Evolutionary conservation across 2,888 invertebrate species (phyloP).

Genomic region (Leptogaster cylindrica): DNA sequence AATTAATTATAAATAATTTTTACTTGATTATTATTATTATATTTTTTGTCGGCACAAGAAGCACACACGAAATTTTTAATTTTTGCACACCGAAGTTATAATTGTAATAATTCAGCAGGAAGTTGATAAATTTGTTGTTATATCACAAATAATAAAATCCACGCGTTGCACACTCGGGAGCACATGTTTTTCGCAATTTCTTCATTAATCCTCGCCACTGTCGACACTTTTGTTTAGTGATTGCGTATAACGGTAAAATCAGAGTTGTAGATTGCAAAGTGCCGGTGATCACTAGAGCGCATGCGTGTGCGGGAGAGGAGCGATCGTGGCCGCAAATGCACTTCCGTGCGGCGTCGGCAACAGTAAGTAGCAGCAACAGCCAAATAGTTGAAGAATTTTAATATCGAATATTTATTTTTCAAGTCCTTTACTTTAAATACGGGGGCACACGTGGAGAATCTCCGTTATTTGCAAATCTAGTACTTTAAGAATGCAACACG

Average conservation of each 20-base stretch:
- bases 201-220: neutral
- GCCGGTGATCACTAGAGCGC: neutral
- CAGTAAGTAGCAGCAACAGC: neutral
- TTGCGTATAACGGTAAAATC: slow-evolving; percentile 18
- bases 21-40: no score
- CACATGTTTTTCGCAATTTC: slow-evolving; percentile 11
- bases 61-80: neutral
- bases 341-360: neutral
- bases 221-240: slow-evolving; percentile 6
- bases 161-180: neutral
- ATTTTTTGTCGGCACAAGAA: no score
- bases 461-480: no score
- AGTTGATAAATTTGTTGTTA: neutral
- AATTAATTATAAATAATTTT: no score
- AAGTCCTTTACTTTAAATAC: no score
- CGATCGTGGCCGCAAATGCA: neutral
- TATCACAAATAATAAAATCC: slow-evolving; percentile 33
- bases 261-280: neutral
- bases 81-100: neutral
- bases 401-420: no score
- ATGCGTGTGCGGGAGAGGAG: no score
- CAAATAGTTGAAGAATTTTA: no score
- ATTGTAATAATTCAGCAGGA: slow-evolving; percentile 2
- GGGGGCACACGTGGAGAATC: no score
- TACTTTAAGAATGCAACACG: no score